phyloP scores from a whole-genome alignment of 2,888 invertebrate species.

The Sepioteuthis lessoniana region DNA sequence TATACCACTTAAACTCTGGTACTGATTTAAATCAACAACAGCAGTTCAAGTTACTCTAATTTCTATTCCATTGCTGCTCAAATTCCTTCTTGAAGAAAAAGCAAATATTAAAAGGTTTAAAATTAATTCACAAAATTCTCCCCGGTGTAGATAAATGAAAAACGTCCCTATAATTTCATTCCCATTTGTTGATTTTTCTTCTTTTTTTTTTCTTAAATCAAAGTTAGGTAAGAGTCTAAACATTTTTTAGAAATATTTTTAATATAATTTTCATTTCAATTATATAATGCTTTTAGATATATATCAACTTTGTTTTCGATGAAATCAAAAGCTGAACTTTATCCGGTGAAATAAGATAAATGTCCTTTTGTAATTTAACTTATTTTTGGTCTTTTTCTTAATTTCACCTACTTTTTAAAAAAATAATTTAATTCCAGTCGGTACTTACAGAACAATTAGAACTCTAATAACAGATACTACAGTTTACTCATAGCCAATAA shows the following conservation, averaged over 20 bases:
- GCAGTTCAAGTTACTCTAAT: not conserved
- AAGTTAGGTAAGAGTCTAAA: not conserved
- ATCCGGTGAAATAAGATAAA: not conserved
- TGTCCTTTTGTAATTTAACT: not conserved
- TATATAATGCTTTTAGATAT: not conserved
- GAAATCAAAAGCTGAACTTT: not conserved
- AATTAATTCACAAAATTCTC: constrained; percentile 33
- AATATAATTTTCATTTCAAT: not conserved
- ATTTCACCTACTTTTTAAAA: not conserved
- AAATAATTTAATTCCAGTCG: not conserved
- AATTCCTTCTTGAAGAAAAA: not conserved
- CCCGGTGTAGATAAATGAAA: not conserved
- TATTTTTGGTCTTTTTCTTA: not conserved
- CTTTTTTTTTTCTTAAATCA: not conserved
- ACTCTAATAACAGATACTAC: no score
- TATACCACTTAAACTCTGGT: not conserved
- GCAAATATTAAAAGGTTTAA: not conserved
- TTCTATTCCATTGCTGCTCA: not conserved
- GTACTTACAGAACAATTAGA: no score
- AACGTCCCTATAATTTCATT: not conserved
- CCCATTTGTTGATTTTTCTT: not conserved
- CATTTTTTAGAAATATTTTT: not conserved
- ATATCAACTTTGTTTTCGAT: not conserved
- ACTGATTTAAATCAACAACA: not conserved
- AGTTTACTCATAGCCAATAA: no score